These are phyloP conservation scores for Scaptomyza montana DNA, from an alignment of 1,140 invertebrate genomes.

Conservation along the genomic window DNA sequence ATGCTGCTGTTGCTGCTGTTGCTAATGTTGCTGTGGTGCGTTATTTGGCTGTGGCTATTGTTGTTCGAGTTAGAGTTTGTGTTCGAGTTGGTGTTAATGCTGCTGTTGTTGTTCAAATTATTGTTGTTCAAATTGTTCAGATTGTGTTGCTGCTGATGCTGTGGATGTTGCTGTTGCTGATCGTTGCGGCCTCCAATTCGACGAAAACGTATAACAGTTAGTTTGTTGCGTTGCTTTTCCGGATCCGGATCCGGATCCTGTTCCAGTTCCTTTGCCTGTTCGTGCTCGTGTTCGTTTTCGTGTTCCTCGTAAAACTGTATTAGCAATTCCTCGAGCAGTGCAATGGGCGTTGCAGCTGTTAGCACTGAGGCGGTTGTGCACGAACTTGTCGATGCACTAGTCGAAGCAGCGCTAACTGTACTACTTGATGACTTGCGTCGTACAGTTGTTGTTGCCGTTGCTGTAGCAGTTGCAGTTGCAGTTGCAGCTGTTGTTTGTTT, in stretches of 20 bases:
- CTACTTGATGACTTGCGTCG: neutral
- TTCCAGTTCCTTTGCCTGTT: conserved; percentile 19
- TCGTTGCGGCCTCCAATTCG: conserved; percentile 23
- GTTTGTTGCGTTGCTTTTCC: conserved; percentile 39
- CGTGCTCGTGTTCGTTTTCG: too few species aligned
- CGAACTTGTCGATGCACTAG: conserved; percentile 31
- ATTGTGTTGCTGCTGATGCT: too few species aligned
- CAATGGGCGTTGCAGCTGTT: conserved; percentile 50
- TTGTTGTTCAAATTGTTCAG: conserved; percentile 34
- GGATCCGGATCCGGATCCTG: conserved; percentile 54
- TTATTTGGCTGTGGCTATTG: conserved; percentile 13
- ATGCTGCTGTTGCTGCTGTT: conserved; percentile 51
- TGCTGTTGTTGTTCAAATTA: conserved; percentile 35
- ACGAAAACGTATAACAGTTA: conserved; percentile 47
- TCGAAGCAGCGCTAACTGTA: conserved; percentile 45
- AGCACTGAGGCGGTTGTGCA: conserved; percentile 35
- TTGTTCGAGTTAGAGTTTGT: conserved; percentile 8
- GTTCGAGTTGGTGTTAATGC: conserved; percentile 24
- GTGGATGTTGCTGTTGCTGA: neutral
- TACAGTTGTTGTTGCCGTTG: conserved; percentile 46
- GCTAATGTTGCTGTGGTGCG: conserved; percentile 21
- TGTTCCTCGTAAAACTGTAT: conserved; percentile 81
- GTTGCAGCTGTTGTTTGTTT: conserved; percentile 27
- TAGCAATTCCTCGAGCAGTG: conserved; percentile 73
- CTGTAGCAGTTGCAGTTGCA: conserved; percentile 45